These are phyloP conservation scores for Apis cerana DNA, from an alignment of 1,140 invertebrate genomes.

Conservation along the genomic window DNA sequence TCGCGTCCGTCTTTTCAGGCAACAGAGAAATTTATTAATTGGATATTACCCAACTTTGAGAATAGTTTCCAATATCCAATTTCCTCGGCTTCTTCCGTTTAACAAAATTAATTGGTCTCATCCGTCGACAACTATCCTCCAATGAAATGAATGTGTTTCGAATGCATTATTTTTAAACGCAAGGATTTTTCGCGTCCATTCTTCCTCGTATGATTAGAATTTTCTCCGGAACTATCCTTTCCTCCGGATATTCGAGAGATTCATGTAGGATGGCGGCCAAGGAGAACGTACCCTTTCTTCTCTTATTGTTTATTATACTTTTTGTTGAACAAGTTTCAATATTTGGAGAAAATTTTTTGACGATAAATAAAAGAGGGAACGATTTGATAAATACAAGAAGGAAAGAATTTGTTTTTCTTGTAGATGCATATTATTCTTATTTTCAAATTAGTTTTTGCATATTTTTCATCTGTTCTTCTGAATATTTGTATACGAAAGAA, in stretches of 20 bases:
- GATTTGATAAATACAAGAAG: too few relatives aligned
- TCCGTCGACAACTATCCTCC: background rate
- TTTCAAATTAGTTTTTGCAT: too few relatives aligned
- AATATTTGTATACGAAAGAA: background rate
- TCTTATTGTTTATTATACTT: background rate
- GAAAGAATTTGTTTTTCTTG: too few relatives aligned
- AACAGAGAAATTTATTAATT: constrained; percentile 43
- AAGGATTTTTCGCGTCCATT: constrained; percentile 1
- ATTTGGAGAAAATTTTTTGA: background rate
- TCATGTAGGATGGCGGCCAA: background rate
- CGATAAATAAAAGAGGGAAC: too few relatives aligned
- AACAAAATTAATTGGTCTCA: constrained; percentile 3
- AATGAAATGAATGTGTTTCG: background rate
- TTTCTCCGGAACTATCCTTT: too few relatives aligned
- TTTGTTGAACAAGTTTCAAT: background rate
- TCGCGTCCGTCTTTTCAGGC: background rate
- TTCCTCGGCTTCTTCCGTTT: constrained; percentile 5
- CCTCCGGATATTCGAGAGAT: background rate
- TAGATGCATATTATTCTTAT: too few relatives aligned
- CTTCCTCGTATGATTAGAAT: background rate
- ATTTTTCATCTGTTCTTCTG: background rate
- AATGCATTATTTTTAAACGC: constrained; percentile 28
- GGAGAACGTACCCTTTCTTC: background rate
- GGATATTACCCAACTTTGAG: constrained; percentile 17
- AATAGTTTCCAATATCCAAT: background rate